Evolutionary conservation across 2,888 invertebrate genomes (phyloP).

Genomic region (Sericinus montela): DNA sequence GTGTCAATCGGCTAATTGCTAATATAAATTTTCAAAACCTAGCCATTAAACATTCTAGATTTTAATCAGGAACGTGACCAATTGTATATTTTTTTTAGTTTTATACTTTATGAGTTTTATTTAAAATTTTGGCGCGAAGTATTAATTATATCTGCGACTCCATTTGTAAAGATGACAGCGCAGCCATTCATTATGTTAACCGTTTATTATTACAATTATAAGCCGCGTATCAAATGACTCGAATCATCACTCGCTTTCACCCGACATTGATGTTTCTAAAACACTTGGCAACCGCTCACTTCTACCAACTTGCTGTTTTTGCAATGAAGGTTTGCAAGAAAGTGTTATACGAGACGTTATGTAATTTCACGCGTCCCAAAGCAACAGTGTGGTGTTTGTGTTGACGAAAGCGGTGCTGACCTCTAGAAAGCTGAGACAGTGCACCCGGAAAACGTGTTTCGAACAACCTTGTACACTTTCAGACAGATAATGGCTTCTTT

Average conservation of each 20-base stretch:
- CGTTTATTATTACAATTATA: conserved; percentile 7
- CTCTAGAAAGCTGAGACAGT: conserved; percentile 29
- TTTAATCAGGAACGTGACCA: background rate
- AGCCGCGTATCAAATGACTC: conserved; percentile 6
- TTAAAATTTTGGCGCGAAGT: background rate
- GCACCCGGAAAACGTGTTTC: conserved; percentile 25
- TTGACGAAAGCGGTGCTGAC: conserved; percentile 21
- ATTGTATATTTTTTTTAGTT: background rate
- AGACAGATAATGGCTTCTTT: conserved; percentile 12
- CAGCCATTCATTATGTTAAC: background rate
- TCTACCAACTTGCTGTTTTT: conserved; percentile 10
- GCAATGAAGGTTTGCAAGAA: conserved; percentile 11
- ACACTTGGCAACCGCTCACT: conserved; percentile 8
- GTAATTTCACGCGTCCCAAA: conserved; percentile 12
- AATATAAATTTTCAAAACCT: conserved; percentile 2
- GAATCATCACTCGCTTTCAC: conserved; percentile 16
- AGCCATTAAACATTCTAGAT: background rate
- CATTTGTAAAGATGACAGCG: background rate
- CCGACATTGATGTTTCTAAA: conserved; percentile 15
- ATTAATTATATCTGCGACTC: background rate
- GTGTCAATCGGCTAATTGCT: conserved; percentile 8
- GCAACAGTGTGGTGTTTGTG: conserved; percentile 1
- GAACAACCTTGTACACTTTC: conserved; percentile 18
- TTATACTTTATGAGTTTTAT: background rate
- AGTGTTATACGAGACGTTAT: conserved; percentile 15